These are phyloP conservation scores for Ianthella basta DNA, from an alignment of 37 sponge, comb jelly and placozoan genomes.

Conservation along the genomic window DNA sequence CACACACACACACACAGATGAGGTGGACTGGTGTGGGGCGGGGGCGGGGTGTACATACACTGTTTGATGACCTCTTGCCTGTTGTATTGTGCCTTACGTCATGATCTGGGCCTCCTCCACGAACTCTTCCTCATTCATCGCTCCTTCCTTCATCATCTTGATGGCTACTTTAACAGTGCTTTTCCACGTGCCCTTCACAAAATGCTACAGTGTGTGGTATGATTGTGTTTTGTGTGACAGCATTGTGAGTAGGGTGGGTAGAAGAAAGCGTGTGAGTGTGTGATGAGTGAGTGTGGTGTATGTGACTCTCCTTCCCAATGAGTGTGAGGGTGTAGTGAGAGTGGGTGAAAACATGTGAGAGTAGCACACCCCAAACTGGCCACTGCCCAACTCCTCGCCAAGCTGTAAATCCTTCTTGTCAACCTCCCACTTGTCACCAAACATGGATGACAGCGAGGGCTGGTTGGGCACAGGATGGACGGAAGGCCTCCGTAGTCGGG, in stretches of 20 bases:
- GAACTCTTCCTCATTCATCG: slow-evolving; percentile 96
- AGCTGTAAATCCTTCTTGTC: slow-evolving; percentile 69
- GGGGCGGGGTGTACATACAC: too few species aligned
- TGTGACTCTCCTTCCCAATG: too few species aligned
- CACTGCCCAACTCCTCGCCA: slow-evolving; percentile 90
- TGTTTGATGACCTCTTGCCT: too few species aligned
- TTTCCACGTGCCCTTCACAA: slow-evolving; percentile 85
- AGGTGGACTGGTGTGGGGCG: too few species aligned
- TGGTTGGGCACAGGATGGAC: slow-evolving; percentile 70
- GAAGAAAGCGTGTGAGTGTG: background rate
- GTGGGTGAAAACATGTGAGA: too few species aligned
- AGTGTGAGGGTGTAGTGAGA: too few species aligned
- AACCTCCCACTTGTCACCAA: slow-evolving; percentile 91
- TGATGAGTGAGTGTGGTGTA: background rate
- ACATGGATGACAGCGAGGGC: slow-evolving; percentile 59
- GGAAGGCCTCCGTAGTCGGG: slow-evolving; percentile 76
- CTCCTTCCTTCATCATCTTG: slow-evolving; percentile 94
- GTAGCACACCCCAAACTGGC: slow-evolving; percentile 98
- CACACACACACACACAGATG: background rate
- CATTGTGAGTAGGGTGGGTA: background rate
- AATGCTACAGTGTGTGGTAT: slow-evolving; percentile 44
- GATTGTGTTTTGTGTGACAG: background rate
- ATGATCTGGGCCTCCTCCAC: slow-evolving; percentile 95
- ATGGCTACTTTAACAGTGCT: slow-evolving; percentile 90
- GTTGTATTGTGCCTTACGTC: slow-evolving; percentile 66